Evolutionary conservation across 2,113 vertebrate genomes (phyloP), one percentile per base, ranked within the genome.

Genomic region (Halcyon senegalensis): DNA sequence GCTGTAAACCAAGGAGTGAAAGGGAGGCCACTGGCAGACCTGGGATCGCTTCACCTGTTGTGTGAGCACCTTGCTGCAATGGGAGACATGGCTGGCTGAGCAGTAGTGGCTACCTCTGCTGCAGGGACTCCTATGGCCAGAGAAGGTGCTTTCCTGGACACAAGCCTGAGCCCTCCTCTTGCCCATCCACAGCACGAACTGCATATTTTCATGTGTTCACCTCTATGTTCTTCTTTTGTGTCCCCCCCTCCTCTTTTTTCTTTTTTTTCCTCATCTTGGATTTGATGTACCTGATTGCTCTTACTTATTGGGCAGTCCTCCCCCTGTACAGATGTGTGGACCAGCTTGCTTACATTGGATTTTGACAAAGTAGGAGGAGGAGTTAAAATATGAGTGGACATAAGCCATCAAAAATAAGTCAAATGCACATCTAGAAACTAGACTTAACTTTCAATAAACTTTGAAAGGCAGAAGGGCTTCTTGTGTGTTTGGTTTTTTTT

Each of bases 41-140:
- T 63, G 70, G 46, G 24, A 25, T 7, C 50, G 28, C 28, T 80
- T 59, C n/a, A 50, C 31, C 35, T 5, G 0, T 16, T 16, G 33
- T 35, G 30, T 21, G 17, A 73, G 33, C 46, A 16, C 11, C 14
- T 46, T 1, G 4, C 25, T 86, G 35, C 2, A 0, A n/a, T 1
- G 31, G 50, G 33, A 67, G 72, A 33, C 2, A 1, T 13, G 4
- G 10, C 66, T 70, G 60, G 6, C 19, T 1, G 4, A 56, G 44
- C 50, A 8, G 37, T 20, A 30, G 5, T 18, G 27, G 12, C 48
- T 72, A 14, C 37, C 43, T 60, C 37, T 84, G 62, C 30, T 69
- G 55, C 1, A 1, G 27, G 44, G 19, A 33, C 7, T 53, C 15
- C 50, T 15, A 5, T 3, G 11, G 69, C 19, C 55, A 48, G 46